Evolutionary conservation across 64 coral and sea anemone genomes (phyloP).

Genomic region (Anthopleura sola): DNA sequence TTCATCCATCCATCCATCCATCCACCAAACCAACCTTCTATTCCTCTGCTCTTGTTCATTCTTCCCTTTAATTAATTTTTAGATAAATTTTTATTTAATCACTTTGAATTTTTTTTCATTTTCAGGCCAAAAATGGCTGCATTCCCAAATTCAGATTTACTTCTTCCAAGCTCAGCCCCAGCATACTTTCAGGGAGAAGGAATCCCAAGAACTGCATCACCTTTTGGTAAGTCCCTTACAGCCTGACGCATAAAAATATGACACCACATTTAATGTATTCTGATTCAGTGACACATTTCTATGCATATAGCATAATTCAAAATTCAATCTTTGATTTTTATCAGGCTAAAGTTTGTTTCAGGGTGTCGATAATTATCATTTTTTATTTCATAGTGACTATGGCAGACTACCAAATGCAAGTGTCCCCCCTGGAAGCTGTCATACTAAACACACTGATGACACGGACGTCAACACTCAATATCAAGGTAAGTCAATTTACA

Average conservation of each 20-base stretch:
- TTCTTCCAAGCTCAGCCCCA: constrained; percentile 50
- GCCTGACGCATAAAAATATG: too few relatives aligned
- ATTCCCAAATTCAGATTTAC: constrained; percentile 31
- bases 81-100: neutral
- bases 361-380: neutral
- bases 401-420: constrained; percentile 36
- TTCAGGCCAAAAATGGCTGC: neutral
- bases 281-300: too few relatives aligned
- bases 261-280: too few relatives aligned
- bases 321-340: too few relatives aligned
- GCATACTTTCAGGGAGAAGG: constrained; percentile 69
- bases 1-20: too few relatives aligned
- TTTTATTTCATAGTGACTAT: constrained; percentile 22
- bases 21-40: too few relatives aligned
- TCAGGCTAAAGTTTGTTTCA: neutral
- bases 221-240: constrained; percentile 67
- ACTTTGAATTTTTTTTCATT: neutral
- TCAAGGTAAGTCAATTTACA: constrained; percentile 37
- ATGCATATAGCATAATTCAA: too few relatives aligned
- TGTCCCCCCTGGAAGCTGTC: constrained; percentile 79
- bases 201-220: constrained; percentile 63
- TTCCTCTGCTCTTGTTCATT: too few relatives aligned
- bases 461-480: constrained; percentile 59
- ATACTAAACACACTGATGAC: constrained; percentile 83
- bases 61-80: neutral